Percentiles rank a stretch among this genome's conserved stretches.
phyloP scores from a whole-genome alignment of 1,140 invertebrate genomes.

The Nephotettix cincticeps region DNA sequence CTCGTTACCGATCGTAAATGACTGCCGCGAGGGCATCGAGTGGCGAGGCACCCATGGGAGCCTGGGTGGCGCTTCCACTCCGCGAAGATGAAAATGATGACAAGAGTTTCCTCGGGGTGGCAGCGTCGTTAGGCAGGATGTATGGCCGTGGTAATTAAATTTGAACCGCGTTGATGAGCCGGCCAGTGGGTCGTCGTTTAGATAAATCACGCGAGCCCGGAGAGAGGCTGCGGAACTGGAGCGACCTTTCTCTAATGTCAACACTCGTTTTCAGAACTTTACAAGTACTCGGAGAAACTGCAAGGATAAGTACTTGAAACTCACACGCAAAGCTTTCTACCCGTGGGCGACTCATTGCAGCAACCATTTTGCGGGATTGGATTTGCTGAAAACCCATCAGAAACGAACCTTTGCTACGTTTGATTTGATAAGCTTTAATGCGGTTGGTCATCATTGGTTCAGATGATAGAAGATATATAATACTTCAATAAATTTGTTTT shows the following conservation, averaged over 20 bases:
- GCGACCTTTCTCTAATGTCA: conserved; percentile 1
- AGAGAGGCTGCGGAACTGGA: neutral
- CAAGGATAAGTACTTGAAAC: neutral
- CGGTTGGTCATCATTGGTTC: no score
- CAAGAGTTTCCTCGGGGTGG: neutral
- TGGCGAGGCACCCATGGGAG: no score
- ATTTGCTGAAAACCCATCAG: no score
- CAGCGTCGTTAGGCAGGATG: conserved; percentile 3
- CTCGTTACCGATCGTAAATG: no score
- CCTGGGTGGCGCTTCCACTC: no score
- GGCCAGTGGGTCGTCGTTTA: neutral
- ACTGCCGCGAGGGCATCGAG: no score
- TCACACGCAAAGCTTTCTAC: neutral
- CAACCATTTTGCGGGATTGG: neutral
- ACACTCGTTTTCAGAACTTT: conserved; percentile 1
- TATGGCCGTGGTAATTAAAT: conserved; percentile 7
- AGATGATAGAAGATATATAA: no score
- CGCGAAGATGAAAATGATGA: neutral
- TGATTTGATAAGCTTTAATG: no score
- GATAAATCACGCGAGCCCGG: neutral
- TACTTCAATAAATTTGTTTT: no score
- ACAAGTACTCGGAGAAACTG: neutral
- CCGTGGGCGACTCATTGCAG: neutral
- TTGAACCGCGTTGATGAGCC: neutral
- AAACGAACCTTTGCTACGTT: no score